Evolutionary conservation across 1,140 invertebrate species (phyloP), one percentile per base, ranked within the genome.

Genomic region (Drosophila biarmipes): DNA sequence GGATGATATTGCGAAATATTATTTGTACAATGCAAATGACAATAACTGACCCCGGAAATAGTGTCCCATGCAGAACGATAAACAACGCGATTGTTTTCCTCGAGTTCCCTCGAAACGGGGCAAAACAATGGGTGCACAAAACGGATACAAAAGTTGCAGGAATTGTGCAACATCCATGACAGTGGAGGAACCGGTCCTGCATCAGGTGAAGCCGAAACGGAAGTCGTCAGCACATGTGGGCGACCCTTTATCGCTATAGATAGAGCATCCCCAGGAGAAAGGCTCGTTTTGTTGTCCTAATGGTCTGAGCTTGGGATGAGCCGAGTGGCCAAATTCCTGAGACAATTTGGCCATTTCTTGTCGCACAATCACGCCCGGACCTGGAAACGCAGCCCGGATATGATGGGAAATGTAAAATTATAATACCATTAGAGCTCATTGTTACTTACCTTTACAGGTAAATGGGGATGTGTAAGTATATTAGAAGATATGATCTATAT

Each of bases 131-230:
- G 56, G 15, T 68, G 67, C 45, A 48, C 31, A n/a, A 51, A 64
- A 46, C 59, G 46, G 52, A 61, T 58, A 73, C 69, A 74, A 51
- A 49, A 73, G 68, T 46, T 64, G 62, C 21, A 17, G 40, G 66
- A 73, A 87, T 86, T 78, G 78, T 63, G 58, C 69, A 61, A 73
- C 63, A 80, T 66, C 59, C 61, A 52, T 73, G 73, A 64, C 64
- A 73, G 45, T 4, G 8, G 24, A 12, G 37, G 38, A 73, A 67
- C 80, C 81, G 59, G 68, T 46, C 52, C 66, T 80, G 59, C 57
- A 78, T 86, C 82, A 86, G 82, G 82, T 87, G 82, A 89, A 82
- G 64, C 59, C 38, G 63, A 56, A 86, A 68, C 81, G 81, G 81
- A 86, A 81, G 82, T 86, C 58, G 56, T 15, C 40, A 19, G 49